Percentiles rank a stretch among this genome's conserved stretches.
Evolutionary conservation across 2,888 invertebrate genomes (phyloP).

Genomic region (Drosophila mimica): DNA sequence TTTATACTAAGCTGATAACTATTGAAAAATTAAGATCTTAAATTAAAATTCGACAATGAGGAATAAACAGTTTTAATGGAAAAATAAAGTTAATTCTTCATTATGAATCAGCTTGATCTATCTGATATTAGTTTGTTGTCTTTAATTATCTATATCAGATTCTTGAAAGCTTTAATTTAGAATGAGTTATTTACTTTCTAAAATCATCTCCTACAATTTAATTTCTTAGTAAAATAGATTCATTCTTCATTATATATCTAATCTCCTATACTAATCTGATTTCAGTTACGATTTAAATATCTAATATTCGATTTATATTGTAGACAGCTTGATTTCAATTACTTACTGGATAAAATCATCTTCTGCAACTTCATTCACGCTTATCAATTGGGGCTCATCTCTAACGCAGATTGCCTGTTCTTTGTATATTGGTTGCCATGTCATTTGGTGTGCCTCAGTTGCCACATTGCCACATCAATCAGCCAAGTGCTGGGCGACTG

Average conservation of each 20-base stretch:
- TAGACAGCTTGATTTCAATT: neutral
- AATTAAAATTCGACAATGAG: too few species aligned
- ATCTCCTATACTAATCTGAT: neutral
- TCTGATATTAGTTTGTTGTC: too few species aligned
- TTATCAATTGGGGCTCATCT: neutral
- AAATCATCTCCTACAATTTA: neutral
- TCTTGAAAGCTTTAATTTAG: neutral
- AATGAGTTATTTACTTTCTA: neutral
- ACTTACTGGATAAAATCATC: neutral
- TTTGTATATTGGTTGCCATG: constrained; percentile 34
- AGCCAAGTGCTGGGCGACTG: constrained; percentile 32
- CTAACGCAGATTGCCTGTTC: constrained; percentile 3
- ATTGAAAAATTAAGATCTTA: too few species aligned
- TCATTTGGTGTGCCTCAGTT: constrained; percentile 12
- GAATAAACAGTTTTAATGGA: too few species aligned
- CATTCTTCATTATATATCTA: neutral
- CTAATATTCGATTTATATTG: neutral
- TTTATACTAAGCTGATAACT: too few species aligned
- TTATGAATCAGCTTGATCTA: too few species aligned
- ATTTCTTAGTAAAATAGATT: neutral
- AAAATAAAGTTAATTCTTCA: too few species aligned
- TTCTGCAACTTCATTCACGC: neutral
- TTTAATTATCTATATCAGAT: neutral
- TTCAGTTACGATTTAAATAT: neutral
- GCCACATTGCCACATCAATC: constrained; percentile 66